Conservation (phyloP, 2,113 vertebrate genomes). For the Hyperoodon ampullatus region DNA sequence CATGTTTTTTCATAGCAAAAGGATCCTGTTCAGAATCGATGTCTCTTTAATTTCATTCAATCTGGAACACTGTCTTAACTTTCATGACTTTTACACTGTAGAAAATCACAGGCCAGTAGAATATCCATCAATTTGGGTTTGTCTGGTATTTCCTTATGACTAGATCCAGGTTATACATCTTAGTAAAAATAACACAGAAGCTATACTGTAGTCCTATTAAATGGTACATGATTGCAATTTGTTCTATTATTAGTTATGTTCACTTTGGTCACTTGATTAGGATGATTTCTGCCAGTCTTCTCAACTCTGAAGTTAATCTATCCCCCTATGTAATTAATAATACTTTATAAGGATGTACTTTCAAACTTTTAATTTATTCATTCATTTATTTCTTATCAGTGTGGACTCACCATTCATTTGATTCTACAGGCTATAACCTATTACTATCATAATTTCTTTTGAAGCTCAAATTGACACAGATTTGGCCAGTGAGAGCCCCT, state of each 20-base stretch:
- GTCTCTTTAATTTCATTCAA: slow-evolving; percentile 2
- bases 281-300: background rate
- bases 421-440: background rate
- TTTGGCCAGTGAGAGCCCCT: background rate
- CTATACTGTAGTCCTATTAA: background rate
- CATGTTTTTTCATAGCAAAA: background rate
- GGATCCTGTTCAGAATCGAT: background rate
- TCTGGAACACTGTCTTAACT: background rate
- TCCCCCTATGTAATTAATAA: background rate
- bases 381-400: background rate
- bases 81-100: background rate
- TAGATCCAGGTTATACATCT: background rate
- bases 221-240: background rate
- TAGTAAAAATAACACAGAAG: background rate
- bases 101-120: background rate
- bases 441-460: background rate
- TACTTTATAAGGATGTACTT: background rate
- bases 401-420: background rate
- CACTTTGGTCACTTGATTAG: background rate
- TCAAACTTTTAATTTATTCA: slow-evolving; percentile 9
- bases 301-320: slow-evolving; percentile 23
- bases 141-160: background rate
- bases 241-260: background rate
- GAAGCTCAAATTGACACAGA: background rate
- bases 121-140: background rate